phyloP scores from a whole-genome alignment of 2,888 invertebrate species.

The Disparrhopalites patrizii region DNA sequence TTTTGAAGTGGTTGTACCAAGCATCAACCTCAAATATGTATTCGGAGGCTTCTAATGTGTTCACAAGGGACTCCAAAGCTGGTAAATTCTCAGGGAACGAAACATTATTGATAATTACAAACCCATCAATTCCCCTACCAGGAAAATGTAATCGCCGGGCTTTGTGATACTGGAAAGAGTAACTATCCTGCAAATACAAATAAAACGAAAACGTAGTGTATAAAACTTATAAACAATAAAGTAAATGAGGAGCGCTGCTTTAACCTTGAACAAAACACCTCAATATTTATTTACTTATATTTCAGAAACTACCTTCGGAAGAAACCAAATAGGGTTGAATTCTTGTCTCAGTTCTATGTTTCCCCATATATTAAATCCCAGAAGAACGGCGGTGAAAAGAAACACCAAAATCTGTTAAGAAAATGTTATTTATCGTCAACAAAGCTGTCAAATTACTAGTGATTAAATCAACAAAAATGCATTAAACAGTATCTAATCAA shows the following conservation, averaged over 20 bases:
- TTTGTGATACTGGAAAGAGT: constrained; percentile 50
- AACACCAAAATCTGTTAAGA: constrained; percentile 50
- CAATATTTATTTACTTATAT: neutral
- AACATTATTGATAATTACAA: constrained; percentile 36
- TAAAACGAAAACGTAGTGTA: neutral
- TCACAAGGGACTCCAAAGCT: constrained; percentile 34
- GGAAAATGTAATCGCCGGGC: constrained; percentile 50
- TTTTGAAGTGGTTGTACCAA: constrained; percentile 43
- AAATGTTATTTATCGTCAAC: too few relatives aligned
- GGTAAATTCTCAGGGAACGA: constrained; percentile 33
- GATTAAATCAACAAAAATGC: too few relatives aligned
- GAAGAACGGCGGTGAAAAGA: constrained; percentile 48
- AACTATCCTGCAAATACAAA: constrained; percentile 49
- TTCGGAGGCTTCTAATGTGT: constrained; percentile 28
- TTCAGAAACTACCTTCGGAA: constrained; percentile 47
- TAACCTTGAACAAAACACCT: neutral
- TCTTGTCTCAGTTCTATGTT: constrained; percentile 51
- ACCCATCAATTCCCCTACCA: constrained; percentile 49
- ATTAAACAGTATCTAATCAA: constrained; percentile 2
- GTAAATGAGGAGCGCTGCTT: neutral
- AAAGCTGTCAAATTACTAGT: too few relatives aligned
- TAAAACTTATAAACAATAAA: neutral
- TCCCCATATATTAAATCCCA: constrained; percentile 51
- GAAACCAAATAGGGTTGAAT: constrained; percentile 52
- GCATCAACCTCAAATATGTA: constrained; percentile 38